phyloP scores from a whole-genome alignment of 2,113 vertebrate genomes.

The Antennarius striatus region DNA sequence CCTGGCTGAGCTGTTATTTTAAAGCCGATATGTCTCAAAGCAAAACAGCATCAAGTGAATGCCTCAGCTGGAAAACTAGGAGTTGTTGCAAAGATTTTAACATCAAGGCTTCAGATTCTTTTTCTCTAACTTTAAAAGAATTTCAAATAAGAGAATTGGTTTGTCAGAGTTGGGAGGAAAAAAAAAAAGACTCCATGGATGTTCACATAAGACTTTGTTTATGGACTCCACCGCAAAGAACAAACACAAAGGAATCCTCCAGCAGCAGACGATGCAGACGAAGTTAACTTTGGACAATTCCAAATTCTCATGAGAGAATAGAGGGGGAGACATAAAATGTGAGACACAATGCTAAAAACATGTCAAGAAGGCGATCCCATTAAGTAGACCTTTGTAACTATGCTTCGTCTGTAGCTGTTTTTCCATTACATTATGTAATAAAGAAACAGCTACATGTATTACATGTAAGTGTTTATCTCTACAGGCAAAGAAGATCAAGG shows the following conservation, averaged over 20 bases:
- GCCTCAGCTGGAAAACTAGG: slow-evolving; percentile 49
- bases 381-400: slow-evolving; percentile 21
- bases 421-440: slow-evolving; percentile 17
- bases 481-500: slow-evolving; percentile 15
- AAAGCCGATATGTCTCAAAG: slow-evolving; percentile 52
- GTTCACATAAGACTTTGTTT: slow-evolving; percentile 33
- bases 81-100: slow-evolving; percentile 52
- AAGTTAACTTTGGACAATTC: slow-evolving; percentile 56
- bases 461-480: slow-evolving; percentile 18
- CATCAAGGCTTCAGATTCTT: slow-evolving; percentile 59
- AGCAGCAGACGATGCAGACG: slow-evolving; percentile 42
- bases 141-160: slow-evolving; percentile 61
- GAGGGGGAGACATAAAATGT: slow-evolving; percentile 24
- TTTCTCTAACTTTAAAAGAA: slow-evolving; percentile 57
- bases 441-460: too few relatives aligned
- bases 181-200: slow-evolving; percentile 46
- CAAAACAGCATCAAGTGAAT: slow-evolving; percentile 53
- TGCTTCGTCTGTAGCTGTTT: slow-evolving; percentile 36
- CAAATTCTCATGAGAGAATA: slow-evolving; percentile 43
- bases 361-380: slow-evolving; percentile 47
- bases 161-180: slow-evolving; percentile 42
- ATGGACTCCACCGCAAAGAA: slow-evolving; percentile 37
- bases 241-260: slow-evolving; percentile 53
- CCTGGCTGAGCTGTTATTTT: slow-evolving; percentile 40
- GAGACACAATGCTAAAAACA: slow-evolving; percentile 36